Evolutionary conservation across 2,888 invertebrate genomes (phyloP), one percentile per base, ranked within the genome.

Genomic region (Drosophila neutralis): DNA sequence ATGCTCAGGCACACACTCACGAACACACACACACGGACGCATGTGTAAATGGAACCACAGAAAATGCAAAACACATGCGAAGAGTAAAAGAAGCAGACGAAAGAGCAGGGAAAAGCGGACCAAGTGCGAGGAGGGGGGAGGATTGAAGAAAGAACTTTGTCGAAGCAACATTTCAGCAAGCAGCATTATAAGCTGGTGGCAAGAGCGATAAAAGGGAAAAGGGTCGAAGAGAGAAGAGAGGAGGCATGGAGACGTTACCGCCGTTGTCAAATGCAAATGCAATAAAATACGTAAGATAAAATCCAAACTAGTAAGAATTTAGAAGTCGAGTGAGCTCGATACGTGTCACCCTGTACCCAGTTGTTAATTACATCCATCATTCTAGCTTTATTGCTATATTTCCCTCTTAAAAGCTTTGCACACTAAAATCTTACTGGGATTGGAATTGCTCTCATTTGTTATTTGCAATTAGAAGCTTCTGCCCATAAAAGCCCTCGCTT

Each of bases 51-150:
- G 59, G 27, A 57, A 56, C 63, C 51, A 51, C 70, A 54, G 64
- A 76, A 82, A 85, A 81, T 85, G 85, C 87, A 84, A 84, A 89
- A 76, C 78, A 87, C 85, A 87, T 79, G 87, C 76, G 80, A 68
- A 69, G 57, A 51, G 21, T 24, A 35, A 54, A 58, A 75, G 66
- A 52, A 42, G 29, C 10, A 52, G 48, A 29, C 10, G n/a, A 40
- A 52, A 27, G 27, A 27, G 24, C 15, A 24, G 24, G 24, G 15
- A 27, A 27, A 18, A 11, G 35, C 29, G 2, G 6, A n/a, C 7
- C 13, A 21, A 2, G 11, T 21, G 21, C 15, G 21, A 15, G 21
- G 2, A 1, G 45, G 4, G 21, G 35, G 24, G 38, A 27, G 48
- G 33, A 29, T 38, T 66, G 57, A 59, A 58, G 33, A 61, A 36